These are phyloP conservation scores for Lampris megalopsis DNA, from an alignment of 2,113 vertebrate species.

Conservation along the genomic window DNA sequence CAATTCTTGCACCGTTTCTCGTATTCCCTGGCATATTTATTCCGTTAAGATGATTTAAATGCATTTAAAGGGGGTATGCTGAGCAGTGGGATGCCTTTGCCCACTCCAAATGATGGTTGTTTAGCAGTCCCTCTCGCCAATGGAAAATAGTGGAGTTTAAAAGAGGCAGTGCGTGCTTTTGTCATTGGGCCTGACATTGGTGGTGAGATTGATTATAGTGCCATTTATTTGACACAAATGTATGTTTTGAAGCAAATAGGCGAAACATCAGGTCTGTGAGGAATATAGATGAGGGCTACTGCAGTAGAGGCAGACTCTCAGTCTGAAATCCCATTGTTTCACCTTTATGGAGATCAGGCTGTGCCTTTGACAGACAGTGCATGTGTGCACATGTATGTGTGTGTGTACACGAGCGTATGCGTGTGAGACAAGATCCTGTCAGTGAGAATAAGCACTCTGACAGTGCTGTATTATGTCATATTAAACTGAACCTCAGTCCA, in stretches of 20 bases:
- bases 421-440: conserved; percentile 30
- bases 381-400: conserved; percentile 19
- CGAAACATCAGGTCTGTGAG: conserved; percentile 57
- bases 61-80: conserved; percentile 70
- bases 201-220: conserved; percentile 67
- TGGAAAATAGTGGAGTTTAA: conserved; percentile 60
- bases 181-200: conserved; percentile 68
- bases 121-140: conserved; percentile 72
- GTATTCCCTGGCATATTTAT: conserved; percentile 62
- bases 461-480: conserved; percentile 26
- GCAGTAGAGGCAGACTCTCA: conserved; percentile 32
- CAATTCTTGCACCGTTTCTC: conserved; percentile 57
- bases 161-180: conserved; percentile 56
- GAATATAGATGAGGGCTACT: conserved; percentile 61
- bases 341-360: conserved; percentile 1
- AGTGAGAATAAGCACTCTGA: conserved; percentile 34
- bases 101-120: conserved; percentile 78
- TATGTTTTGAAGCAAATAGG: conserved; percentile 69
- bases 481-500: conserved; percentile 23
- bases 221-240: conserved; percentile 70
- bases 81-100: conserved; percentile 66
- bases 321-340: conserved; percentile 29
- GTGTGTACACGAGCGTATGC: background rate
- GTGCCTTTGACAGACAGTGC: conserved; percentile 7
- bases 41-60: conserved; percentile 67